Evolutionary conservation across 2,888 invertebrate genomes (phyloP), one percentile per base, ranked within the genome.

Genomic region (Drosophila vallismaia): DNA sequence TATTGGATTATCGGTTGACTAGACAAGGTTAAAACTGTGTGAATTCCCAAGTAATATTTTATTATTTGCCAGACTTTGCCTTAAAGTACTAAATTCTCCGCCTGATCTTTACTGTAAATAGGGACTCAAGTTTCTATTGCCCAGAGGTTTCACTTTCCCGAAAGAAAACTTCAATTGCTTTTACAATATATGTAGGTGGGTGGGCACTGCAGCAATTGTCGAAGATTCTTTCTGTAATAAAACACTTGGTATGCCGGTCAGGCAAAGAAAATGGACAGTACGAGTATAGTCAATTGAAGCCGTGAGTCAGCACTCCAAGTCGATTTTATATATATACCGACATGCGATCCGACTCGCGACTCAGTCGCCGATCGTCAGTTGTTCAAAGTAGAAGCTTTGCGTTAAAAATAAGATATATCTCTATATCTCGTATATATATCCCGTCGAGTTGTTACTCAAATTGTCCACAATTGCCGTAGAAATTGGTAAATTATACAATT

Each of bases 281-380:
- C 14, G 19, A 38, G 44, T 36, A 6, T 12, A 26, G 8, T 44
- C 45, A 70, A 59, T 70, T 54, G 46, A 42, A 46, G 36, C 12
- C n/a, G 71, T 52, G 56, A 71, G 52, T 71, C 71, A 71, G 60
- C 44, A 33, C 26, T 55, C 24, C 38, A 10, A 42, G 40, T 24
- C 62, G 36, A 44, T n/a, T 64, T 68, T 48, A 44, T 59, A 76
- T 62, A 45, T 48, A 40, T 12, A 19, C n/a, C 46, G 40, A 40
- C 29, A 53, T 45, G 45, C 58, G 48, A 46, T 38, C 19, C 54
- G 44, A 28, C 26, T 14, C 45, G 51, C 31, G 50, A 60, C 57
- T 81, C 77, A 81, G 83, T 81, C 55, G 56, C 26, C 62, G 54
- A 19, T 70, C 62, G 62, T 48, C 36, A 29, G 31, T 40, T 28